Evolutionary conservation across 2,888 invertebrate species (phyloP).

Genomic region (Cacoxenus indagator): DNA sequence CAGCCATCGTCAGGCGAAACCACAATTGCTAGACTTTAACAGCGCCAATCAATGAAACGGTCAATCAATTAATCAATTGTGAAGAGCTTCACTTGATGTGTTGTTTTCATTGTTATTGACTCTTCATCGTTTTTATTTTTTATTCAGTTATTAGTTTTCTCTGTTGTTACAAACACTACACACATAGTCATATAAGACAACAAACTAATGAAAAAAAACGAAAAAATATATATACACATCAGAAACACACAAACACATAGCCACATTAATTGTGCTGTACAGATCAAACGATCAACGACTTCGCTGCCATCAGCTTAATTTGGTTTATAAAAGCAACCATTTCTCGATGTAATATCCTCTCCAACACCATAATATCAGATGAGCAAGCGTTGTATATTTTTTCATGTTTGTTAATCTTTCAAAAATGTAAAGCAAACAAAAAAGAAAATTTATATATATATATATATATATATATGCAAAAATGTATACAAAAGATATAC

Average conservation of each 20-base stretch:
- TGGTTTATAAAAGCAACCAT: too few species aligned
- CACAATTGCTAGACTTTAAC: neutral
- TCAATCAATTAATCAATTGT: neutral
- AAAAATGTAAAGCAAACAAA: neutral
- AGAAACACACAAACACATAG: neutral
- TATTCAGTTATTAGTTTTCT: too few species aligned
- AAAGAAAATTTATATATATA: constrained; percentile 2
- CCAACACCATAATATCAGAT: neutral
- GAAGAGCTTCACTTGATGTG: neutral
- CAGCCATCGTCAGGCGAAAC: neutral
- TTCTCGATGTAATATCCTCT: neutral
- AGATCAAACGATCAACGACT: neutral
- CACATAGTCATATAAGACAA: neutral
- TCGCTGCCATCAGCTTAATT: too few species aligned
- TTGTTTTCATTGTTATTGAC: neutral
- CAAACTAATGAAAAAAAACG: neutral
- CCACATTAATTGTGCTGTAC: neutral
- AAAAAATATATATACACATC: neutral
- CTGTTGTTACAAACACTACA: neutral
- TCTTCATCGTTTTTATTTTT: too few species aligned
- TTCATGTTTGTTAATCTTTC: neutral
- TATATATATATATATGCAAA: too few species aligned
- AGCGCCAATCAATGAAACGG: neutral
- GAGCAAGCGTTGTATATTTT: neutral
- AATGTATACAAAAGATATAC: constrained; percentile 3